A percentile compares a stretch with the other conserved stretches of the same genome.
Evolutionary conservation across 2,113 vertebrate genomes (phyloP).

Genomic region (Numida meleagris): DNA sequence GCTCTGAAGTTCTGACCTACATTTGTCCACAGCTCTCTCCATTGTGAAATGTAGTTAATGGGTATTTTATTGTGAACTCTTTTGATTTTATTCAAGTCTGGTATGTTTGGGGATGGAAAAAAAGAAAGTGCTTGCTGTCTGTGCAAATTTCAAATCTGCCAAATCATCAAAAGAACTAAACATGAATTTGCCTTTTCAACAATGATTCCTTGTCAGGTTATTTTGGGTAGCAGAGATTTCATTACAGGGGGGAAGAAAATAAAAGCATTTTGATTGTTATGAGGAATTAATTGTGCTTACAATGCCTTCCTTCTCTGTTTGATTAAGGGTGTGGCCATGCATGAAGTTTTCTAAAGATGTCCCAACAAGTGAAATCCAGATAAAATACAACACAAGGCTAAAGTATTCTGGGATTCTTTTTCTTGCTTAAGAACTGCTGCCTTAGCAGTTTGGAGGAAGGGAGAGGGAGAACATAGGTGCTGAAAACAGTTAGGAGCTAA

Average conservation of each 20-base stretch:
- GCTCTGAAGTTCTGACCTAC: background rate
- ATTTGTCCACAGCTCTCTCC: background rate
- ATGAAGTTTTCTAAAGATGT: too few relatives aligned
- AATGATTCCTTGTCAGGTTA: slow-evolving; percentile 50
- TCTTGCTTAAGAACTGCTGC: too few relatives aligned
- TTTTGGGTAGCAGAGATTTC: slow-evolving; percentile 42
- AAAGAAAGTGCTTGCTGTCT: background rate
- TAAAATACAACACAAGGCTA: too few relatives aligned
- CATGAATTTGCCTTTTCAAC: slow-evolving; percentile 37
- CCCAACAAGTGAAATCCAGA: too few relatives aligned
- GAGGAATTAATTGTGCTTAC: slow-evolving; percentile 8
- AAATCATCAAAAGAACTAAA: slow-evolving; percentile 53
- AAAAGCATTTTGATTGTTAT: slow-evolving; percentile 8
- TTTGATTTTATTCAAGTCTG: slow-evolving; percentile 30
- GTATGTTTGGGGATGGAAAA: background rate
- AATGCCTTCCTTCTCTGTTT: background rate
- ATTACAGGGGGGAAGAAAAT: background rate
- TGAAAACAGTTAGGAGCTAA: too few relatives aligned
- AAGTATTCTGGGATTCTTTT: too few relatives aligned
- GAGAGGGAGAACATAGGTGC: too few relatives aligned
- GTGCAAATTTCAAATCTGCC: slow-evolving; percentile 48
- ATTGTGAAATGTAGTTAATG: background rate
- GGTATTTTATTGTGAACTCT: background rate
- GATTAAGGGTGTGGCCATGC: too few relatives aligned
- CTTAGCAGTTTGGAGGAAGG: too few relatives aligned